Evolutionary conservation across 2,888 invertebrate species (phyloP).

Genomic region (Acleris holmiana): DNA sequence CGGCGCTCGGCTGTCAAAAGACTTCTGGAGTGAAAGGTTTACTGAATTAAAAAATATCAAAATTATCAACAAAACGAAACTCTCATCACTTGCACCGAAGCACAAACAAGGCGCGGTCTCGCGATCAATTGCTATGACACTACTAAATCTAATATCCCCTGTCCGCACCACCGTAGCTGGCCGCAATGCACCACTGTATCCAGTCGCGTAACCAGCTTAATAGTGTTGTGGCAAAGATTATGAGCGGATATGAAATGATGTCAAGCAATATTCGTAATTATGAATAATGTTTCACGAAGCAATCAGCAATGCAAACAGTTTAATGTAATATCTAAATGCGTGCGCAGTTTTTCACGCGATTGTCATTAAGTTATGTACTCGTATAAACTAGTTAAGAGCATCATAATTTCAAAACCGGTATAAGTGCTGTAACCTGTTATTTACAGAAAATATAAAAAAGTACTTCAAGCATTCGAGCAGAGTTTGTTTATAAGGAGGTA

Average conservation of each 20-base stretch:
- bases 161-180: not conserved
- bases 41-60: no score
- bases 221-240: slow-evolving; percentile 36
- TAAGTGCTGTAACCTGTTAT: no score
- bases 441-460: no score
- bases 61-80: not conserved
- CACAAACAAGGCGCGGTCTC: slow-evolving; percentile 33
- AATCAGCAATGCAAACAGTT: slow-evolving; percentile 19
- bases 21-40: no score
- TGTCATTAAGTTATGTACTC: not conserved
- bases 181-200: slow-evolving; percentile 12
- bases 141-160: slow-evolving; percentile 26
- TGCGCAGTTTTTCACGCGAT: not conserved
- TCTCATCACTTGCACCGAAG: slow-evolving; percentile 22
- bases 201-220: slow-evolving; percentile 17
- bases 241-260: slow-evolving; percentile 30
- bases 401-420: no score
- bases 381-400: no score
- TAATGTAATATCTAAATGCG: not conserved
- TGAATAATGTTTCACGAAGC: slow-evolving; percentile 28
- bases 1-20: no score
- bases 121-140: slow-evolving; percentile 36
- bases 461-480: no score
- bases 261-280: slow-evolving; percentile 29
- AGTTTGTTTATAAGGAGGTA: no score